phyloP scores from a whole-genome alignment of 2,797 vertebrate genomes.

The Odontamblyopus lacepedii region DNA sequence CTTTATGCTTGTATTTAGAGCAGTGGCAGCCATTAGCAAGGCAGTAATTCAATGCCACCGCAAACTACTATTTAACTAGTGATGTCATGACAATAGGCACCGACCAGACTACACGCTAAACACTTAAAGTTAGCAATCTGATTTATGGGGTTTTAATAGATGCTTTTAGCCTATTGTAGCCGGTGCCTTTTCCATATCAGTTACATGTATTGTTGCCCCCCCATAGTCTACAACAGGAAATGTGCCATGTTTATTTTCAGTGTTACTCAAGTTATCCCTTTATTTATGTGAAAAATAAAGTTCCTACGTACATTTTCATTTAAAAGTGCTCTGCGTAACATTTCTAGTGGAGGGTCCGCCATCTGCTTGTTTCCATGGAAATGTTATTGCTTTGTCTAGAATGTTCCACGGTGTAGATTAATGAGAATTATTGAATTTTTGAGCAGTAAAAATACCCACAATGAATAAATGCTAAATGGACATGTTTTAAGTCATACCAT shows the following conservation, averaged over 20 bases:
- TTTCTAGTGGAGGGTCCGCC: no score
- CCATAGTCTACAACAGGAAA: background rate
- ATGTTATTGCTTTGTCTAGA: no score
- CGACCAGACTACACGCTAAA: background rate
- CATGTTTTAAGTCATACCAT: no score
- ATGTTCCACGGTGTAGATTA: no score
- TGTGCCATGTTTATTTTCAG: background rate
- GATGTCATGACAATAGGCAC: conserved; percentile 10
- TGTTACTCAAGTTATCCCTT: background rate
- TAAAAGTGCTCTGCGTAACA: background rate
- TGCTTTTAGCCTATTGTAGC: background rate
- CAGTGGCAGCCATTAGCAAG: conserved; percentile 2
- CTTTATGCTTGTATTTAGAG: conserved; percentile 1
- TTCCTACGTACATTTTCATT: background rate
- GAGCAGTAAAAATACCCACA: no score
- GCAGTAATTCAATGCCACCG: conserved; percentile 5
- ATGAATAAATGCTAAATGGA: no score
- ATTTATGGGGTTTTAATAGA: background rate
- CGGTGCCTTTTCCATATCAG: background rate
- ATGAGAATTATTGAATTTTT: no score
- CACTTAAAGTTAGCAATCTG: background rate
- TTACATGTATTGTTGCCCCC: background rate
- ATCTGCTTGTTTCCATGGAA: no score
- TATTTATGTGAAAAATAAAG: background rate
- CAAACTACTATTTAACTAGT: conserved; percentile 7